Conservation (phyloP, 2,113 vertebrate genomes). For the Alligator sinensis region DNA sequence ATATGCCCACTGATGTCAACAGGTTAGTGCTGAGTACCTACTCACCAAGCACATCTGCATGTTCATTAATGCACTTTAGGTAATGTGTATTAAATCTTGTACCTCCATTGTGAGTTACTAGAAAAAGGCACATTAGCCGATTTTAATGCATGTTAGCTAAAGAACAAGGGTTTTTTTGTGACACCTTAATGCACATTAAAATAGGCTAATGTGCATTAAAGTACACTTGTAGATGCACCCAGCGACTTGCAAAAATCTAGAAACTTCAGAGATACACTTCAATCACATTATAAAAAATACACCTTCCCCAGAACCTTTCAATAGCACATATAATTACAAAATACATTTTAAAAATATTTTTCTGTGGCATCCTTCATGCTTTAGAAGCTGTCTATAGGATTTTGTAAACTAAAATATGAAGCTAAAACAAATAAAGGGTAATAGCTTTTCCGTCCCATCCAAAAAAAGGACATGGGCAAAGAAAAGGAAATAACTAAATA, state of each 20-base stretch:
- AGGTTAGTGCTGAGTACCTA: no score
- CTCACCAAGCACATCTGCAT: no score
- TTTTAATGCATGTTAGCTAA: no score
- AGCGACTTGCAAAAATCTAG: not conserved
- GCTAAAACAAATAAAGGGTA: conserved; percentile 66
- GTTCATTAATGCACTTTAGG: no score
- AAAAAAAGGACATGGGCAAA: conserved; percentile 38
- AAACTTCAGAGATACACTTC: conserved; percentile 14
- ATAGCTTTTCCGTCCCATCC: not conserved
- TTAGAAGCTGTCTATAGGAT: conserved; percentile 59
- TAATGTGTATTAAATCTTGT: no score
- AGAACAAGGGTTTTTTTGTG: no score
- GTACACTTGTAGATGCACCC: no score
- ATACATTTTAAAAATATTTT: conserved; percentile 54
- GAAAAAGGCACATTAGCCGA: no score
- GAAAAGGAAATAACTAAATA: conserved; percentile 31
- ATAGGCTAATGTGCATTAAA: no score
- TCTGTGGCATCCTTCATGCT: conserved; percentile 44
- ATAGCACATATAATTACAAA: conserved; percentile 21
- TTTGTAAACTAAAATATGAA: conserved; percentile 59
- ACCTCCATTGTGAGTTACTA: no score
- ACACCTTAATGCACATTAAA: no score
- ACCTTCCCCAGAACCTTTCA: conserved; percentile 31
- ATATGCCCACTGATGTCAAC: no score
- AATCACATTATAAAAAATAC: conserved; percentile 42